Conservation (phyloP, 1,140 invertebrate genomes). For the Chironomus tepperi region DNA sequence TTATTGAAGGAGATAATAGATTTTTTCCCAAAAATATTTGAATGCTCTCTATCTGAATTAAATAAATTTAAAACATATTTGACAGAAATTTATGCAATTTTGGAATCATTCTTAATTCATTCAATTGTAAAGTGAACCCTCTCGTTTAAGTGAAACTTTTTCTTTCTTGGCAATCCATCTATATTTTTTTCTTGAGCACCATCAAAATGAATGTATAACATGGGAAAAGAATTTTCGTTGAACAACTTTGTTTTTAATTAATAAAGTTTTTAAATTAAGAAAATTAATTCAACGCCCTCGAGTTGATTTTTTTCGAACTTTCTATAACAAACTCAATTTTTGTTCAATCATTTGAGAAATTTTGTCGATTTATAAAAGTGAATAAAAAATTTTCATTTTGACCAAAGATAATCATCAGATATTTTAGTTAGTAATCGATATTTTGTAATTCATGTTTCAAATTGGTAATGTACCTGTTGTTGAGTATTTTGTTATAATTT, state of each 20-base stretch:
- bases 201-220: background rate
- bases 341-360: background rate
- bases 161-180: background rate
- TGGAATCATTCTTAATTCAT: background rate
- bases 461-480: too few relatives aligned
- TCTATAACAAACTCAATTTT: background rate
- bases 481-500: too few relatives aligned
- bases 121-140: background rate
- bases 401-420: background rate
- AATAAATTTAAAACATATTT: too few relatives aligned
- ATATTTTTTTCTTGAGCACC: background rate
- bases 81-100: background rate
- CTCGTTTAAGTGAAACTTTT: background rate
- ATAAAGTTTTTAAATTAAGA: constrained; percentile 15
- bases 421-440: too few relatives aligned
- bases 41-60: too few relatives aligned
- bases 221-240: background rate
- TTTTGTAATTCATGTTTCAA: too few relatives aligned
- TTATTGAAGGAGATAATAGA: too few relatives aligned
- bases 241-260: background rate
- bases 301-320: background rate
- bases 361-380: background rate
- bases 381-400: background rate
- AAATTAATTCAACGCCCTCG: constrained; percentile 5
- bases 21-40: too few relatives aligned